These are phyloP conservation scores for Herpetotheres cachinnans DNA, from an alignment of 2,113 vertebrate genomes.

Conservation along the genomic window DNA sequence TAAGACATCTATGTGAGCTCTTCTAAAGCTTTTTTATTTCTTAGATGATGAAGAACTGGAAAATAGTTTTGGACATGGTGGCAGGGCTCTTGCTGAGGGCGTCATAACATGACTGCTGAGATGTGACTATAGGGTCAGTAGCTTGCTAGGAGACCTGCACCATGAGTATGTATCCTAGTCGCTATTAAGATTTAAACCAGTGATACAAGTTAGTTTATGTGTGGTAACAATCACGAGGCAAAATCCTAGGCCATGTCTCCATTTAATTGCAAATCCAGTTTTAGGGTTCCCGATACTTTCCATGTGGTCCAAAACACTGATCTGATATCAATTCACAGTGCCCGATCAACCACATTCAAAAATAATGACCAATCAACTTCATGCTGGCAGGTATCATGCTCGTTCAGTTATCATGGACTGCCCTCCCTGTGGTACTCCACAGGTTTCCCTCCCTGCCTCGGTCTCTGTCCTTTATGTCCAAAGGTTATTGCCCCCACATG, in stretches of 20 bases:
- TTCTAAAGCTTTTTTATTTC: not conserved
- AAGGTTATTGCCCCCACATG: not conserved
- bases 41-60: not conserved
- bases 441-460: not conserved
- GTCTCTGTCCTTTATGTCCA: not conserved
- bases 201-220: not conserved
- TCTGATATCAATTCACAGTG: not conserved
- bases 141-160: not conserved
- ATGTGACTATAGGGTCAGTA: not conserved
- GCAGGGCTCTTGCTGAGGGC: not conserved
- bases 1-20: not conserved
- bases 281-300: not conserved
- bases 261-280: not conserved
- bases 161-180: not conserved
- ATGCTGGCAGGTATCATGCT: not conserved
- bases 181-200: not conserved
- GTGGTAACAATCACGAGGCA: not conserved
- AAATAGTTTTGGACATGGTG: not conserved
- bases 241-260: not conserved
- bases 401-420: not conserved
- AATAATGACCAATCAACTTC: not conserved
- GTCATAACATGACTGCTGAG: not conserved
- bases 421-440: not conserved
- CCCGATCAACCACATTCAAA: not conserved
- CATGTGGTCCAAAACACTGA: not conserved